Percentiles rank a stretch among this genome's conserved stretches.
phyloP scores from a whole-genome alignment of 2,113 vertebrate genomes.

The Chelonoidis abingdonii region DNA sequence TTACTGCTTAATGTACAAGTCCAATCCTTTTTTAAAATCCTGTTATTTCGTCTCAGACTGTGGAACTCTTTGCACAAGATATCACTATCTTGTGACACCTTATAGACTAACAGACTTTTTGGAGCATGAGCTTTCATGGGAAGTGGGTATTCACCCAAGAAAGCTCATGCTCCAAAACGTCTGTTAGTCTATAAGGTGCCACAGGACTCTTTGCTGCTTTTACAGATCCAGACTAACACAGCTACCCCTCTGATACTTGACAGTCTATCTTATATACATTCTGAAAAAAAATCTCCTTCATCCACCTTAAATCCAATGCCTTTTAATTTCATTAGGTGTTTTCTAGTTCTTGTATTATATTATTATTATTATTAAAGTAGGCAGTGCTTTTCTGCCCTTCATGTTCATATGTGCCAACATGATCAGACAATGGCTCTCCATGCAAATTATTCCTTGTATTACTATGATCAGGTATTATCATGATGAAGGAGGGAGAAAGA shows the following conservation, averaged over 20 bases:
- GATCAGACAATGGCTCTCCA: background rate
- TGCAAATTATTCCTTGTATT: background rate
- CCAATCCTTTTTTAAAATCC: too few relatives aligned
- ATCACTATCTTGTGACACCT: too few relatives aligned
- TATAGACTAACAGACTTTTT: too few relatives aligned
- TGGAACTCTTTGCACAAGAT: too few relatives aligned
- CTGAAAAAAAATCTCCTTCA: background rate
- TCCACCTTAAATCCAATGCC: background rate
- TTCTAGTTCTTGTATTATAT: background rate
- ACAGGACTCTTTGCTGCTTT: too few relatives aligned
- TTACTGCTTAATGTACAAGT: background rate
- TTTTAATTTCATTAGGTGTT: background rate
- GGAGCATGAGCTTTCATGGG: too few relatives aligned
- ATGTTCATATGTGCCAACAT: background rate
- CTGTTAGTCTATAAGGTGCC: too few relatives aligned
- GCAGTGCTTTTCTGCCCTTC: background rate
- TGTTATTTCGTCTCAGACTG: too few relatives aligned
- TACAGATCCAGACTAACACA: too few relatives aligned
- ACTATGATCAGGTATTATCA: background rate
- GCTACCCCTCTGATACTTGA: too few relatives aligned
- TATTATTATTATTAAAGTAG: background rate
- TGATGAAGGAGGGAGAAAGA: background rate
- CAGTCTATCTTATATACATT: background rate
- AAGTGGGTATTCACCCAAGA: too few relatives aligned
- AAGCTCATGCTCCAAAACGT: too few relatives aligned